Conservation (phyloP, 2,888 invertebrate species). For the Eupithecia tripunctaria region DNA sequence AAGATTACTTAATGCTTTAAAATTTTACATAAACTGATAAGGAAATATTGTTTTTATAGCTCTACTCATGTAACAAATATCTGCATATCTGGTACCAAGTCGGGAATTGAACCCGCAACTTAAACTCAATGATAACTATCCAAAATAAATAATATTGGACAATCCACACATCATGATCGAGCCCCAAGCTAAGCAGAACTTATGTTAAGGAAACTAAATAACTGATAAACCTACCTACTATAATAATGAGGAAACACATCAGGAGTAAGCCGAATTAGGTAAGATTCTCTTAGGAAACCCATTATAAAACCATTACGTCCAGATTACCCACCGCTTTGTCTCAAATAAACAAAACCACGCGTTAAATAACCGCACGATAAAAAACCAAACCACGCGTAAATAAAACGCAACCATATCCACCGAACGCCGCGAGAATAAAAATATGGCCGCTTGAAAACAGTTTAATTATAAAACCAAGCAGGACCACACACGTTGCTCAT, state of each 20-base stretch:
- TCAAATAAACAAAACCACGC: constrained; percentile 37
- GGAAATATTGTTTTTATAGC: too few relatives aligned
- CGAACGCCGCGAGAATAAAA: constrained; percentile 61
- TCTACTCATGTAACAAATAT: too few relatives aligned
- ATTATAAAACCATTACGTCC: background rate
- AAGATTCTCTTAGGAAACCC: background rate
- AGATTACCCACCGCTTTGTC: constrained; percentile 10
- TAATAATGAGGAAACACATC: background rate
- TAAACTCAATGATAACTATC: too few relatives aligned
- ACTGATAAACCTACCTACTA: too few relatives aligned
- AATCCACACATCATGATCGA: too few relatives aligned
- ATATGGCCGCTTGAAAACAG: constrained; percentile 69
- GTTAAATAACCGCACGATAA: constrained; percentile 32
- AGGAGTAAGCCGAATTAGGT: background rate
- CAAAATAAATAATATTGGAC: too few relatives aligned
- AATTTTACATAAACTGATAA: too few relatives aligned
- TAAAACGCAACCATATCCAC: constrained; percentile 45
- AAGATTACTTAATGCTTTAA: too few relatives aligned
- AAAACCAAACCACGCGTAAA: constrained; percentile 40
- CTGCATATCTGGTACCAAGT: too few relatives aligned
- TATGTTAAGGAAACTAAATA: too few relatives aligned
- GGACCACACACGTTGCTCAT: constrained; percentile 82
- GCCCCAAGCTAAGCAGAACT: too few relatives aligned
- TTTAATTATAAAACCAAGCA: constrained; percentile 69
- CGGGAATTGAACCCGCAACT: too few relatives aligned